Evolutionary conservation across 2,113 vertebrate species (phyloP), one percentile per base, ranked within the genome.

Genomic region (Aix galericulata): DNA sequence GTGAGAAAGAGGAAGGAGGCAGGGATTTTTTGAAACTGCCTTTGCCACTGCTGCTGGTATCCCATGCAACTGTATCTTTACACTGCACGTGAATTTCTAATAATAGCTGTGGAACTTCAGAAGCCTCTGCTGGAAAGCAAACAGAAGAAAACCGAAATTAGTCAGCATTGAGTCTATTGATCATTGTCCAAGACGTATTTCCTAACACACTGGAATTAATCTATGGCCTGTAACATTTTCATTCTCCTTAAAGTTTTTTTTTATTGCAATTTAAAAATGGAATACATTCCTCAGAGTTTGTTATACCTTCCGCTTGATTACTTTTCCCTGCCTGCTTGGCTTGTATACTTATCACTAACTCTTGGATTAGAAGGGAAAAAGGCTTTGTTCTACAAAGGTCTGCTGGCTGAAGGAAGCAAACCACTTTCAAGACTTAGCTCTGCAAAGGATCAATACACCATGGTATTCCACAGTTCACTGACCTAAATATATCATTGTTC

Each of bases 91-190:
- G 11, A 53, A 79, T 76, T 90, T 88, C 69, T 96, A 94, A 69
- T 62, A 87, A 69, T 29, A 86, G n/a, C 59, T 86, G 89, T n/a
- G 31, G 32, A 94, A 85, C 63, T 82, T 86, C 86, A 85, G 71
- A 95, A 93, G 63, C 40, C 67, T 87, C 58, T 89, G 48, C 17
- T 90, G 55, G 71, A 91, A 92, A 88, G 66, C 42, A 91, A 83
- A 92, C 60, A 88, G 60, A 86, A 74, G 17, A 50, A 88, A 92
- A 87, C 0, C n/a, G 80, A 92, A 74, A 89, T 79, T 44, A 89
- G 21, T 31, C 7, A 60, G 6, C 42, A 52, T 1, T 32, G 22
- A 91, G 11, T 69, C 58, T 77, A 92, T 9, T 82, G 82, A 95
- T 84, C 58, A 11, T 42, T 34, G 31, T 85, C 80, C 83, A 95